phyloP scores from a whole-genome alignment of 2,113 vertebrate genomes.

The Aegypius monachus region DNA sequence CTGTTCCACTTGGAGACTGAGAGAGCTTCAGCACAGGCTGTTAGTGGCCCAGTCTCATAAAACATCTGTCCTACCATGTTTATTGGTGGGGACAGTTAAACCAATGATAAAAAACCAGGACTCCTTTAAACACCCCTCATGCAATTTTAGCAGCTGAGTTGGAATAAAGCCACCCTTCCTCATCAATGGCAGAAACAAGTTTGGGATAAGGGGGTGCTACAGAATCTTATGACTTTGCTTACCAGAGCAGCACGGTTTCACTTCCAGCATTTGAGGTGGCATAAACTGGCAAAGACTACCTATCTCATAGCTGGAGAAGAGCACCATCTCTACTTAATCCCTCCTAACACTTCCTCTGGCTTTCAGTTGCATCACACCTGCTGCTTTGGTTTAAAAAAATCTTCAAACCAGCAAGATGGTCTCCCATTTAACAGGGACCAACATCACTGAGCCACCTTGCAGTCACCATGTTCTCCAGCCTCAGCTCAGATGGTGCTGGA shows the following conservation, averaged over 20 bases:
- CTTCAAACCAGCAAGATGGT: constrained; percentile 15
- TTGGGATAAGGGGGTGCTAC: neutral
- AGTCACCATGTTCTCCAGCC: neutral
- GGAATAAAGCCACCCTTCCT: neutral
- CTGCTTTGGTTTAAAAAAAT: neutral
- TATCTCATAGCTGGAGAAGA: neutral
- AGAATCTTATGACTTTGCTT: neutral
- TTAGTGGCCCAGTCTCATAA: neutral
- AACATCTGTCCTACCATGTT: neutral
- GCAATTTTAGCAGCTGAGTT: neutral
- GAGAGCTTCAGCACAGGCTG: neutral
- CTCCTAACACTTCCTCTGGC: neutral
- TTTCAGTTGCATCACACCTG: neutral
- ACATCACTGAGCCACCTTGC: neutral
- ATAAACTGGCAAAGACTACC: neutral
- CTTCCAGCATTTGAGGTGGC: neutral
- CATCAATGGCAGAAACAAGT: neutral
- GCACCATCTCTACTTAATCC: neutral
- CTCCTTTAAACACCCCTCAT: neutral
- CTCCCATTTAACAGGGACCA: neutral
- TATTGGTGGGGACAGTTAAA: neutral
- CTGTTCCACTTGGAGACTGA: neutral
- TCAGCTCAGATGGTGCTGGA: neutral
- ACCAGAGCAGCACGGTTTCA: neutral
- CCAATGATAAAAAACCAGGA: neutral